Percentiles rank a stretch among this genome's conserved stretches.
Evolutionary conservation across 2,113 vertebrate genomes (phyloP).

Genomic region (Piprites chloris): DNA sequence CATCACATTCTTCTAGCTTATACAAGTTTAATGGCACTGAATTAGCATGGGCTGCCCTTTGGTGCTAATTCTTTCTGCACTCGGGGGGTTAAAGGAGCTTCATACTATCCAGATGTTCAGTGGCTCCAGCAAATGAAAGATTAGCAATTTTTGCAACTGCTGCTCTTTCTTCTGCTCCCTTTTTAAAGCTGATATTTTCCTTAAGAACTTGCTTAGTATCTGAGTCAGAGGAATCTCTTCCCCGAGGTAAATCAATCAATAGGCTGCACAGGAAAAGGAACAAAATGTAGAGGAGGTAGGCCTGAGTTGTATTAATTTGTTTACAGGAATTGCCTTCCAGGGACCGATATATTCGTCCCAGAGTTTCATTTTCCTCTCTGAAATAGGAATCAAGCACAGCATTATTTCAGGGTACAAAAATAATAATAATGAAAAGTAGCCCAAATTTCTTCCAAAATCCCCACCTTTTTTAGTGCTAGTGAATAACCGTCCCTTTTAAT

Average conservation of each 20-base stretch:
- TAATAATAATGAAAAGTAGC: slow-evolving; percentile 21
- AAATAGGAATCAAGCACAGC: slow-evolving; percentile 42
- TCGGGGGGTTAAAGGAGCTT: slow-evolving; percentile 72
- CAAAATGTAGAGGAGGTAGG: slow-evolving; percentile 59
- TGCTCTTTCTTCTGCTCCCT: slow-evolving; percentile 68
- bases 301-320: slow-evolving; percentile 68
- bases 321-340: slow-evolving; percentile 53
- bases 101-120: slow-evolving; percentile 78
- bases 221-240: slow-evolving; percentile 77
- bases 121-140: slow-evolving; percentile 77
- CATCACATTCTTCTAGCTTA: slow-evolving; percentile 64
- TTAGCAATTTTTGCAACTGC: slow-evolving; percentile 74
- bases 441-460: background rate
- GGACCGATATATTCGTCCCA: slow-evolving; percentile 32
- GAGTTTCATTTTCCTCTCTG: slow-evolving; percentile 41
- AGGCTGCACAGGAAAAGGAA: slow-evolving; percentile 63
- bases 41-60: slow-evolving; percentile 76
- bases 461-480: background rate
- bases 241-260: slow-evolving; percentile 80
- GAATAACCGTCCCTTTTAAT: slow-evolving; percentile 6
- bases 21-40: slow-evolving; percentile 73
- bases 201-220: slow-evolving; percentile 74
- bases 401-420: slow-evolving; percentile 50
- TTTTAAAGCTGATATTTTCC: slow-evolving; percentile 77
- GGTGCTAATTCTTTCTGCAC: slow-evolving; percentile 75